Evolutionary conservation across 2,888 invertebrate genomes (phyloP), one percentile per base, ranked within the genome.

Genomic region (Asteroscopus sphinx): DNA sequence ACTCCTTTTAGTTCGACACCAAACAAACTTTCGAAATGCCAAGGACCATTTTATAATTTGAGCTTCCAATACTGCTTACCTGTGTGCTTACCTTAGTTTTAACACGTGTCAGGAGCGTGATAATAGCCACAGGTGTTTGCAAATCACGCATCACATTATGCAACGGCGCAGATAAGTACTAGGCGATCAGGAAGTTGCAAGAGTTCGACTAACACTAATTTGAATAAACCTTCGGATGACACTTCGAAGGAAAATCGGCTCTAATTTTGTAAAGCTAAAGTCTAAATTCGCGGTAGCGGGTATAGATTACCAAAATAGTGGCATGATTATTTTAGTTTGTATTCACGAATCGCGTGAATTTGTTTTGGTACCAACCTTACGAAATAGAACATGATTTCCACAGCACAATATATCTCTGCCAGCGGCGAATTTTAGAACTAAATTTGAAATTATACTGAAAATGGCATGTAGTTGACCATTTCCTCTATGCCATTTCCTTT

Each of bases 151-250:
- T 69, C 44, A 17, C 46, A 68, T 63, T 72, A 55, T 54, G 55
- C 64, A 76, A 77, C 73, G 71, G 56, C 76, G 76, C 62, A 78
- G 49, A 65, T 68, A 67, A 59, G 54, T 73, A 80, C 79, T 42
- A 77, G 75, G 79, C 48, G 32, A 76, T 12, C 70, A 80, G 77
- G 67, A 80, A 80, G 46, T 56, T 5, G 16, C 35, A 73, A 60
- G 56, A 73, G 65, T 56, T 67, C 37, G 40, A 51, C 65, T 56
- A 44, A 40, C 48, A 57, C 35, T 58, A 48, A 74, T 74, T 75
- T 75, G 61, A 69, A 75, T 73, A 73, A 72, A 63, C 75, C 73
- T 72, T 73, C 66, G 25, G 15, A 59, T 16, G 3, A 42, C 6
- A 36, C 8, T 1, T 1, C 42, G 16, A 40, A 12, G 25, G 3